phyloP scores from a whole-genome alignment of 2,888 invertebrate genomes.

The Hetaerina titia region DNA sequence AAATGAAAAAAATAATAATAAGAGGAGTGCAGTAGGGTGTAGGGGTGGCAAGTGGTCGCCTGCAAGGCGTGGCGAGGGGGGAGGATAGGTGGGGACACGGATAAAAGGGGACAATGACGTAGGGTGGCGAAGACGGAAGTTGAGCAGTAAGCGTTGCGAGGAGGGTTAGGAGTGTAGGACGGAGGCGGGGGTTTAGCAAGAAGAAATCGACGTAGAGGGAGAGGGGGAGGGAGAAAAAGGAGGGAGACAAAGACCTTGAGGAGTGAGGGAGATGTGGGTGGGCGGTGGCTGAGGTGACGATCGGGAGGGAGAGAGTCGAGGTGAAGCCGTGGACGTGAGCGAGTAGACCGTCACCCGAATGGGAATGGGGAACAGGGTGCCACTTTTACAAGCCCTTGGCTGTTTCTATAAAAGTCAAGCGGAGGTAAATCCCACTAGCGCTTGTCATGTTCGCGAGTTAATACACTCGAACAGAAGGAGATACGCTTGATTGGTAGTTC shows the following conservation, averaged over 20 bases:
- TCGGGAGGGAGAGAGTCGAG: too few species aligned
- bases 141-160: neutral
- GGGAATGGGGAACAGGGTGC: neutral
- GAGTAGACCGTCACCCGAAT: neutral
- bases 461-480: too few species aligned
- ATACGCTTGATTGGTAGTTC: too few species aligned
- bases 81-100: neutral
- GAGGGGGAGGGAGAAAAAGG: neutral
- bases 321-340: neutral
- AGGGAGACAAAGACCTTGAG: neutral
- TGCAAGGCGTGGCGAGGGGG: neutral
- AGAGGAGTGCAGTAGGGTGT: neutral
- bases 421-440: neutral
- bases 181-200: neutral
- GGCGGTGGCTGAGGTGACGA: neutral
- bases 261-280: neutral
- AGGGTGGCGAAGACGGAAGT: neutral
- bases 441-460: neutral
- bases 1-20: neutral
- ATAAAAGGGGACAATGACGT: slow-evolving; percentile 22
- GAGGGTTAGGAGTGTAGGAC: neutral
- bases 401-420: slow-evolving; percentile 3
- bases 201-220: neutral
- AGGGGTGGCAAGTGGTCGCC: neutral
- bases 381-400: neutral